Conservation (phyloP, 2,888 invertebrate species). For the Patella pellucida region DNA sequence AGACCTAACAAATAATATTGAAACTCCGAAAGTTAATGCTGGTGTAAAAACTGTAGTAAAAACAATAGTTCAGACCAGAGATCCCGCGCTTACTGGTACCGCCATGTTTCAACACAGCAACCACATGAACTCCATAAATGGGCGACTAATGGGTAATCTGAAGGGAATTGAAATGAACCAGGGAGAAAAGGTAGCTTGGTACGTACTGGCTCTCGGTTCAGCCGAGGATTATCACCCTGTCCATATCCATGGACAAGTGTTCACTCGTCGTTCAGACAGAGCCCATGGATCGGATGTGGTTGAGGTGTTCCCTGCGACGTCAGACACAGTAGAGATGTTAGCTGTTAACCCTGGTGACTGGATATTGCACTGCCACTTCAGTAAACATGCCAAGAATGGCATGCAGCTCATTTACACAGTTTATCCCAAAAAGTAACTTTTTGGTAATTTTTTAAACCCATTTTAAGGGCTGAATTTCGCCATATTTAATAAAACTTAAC, state of each 20-base stretch:
- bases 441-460: too few species aligned
- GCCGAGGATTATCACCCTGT: conserved; percentile 50
- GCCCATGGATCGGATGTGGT: conserved; percentile 41
- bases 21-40: too few species aligned
- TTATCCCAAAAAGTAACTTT: conserved; percentile 21
- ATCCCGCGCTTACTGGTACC: too few species aligned
- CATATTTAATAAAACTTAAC: too few species aligned
- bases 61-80: too few species aligned
- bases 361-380: conserved; percentile 50
- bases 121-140: conserved; percentile 7
- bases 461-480: too few species aligned
- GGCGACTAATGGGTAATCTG: conserved; percentile 6
- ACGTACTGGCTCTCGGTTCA: conserved; percentile 48
- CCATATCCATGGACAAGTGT: conserved; percentile 55
- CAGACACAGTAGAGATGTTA: conserved; percentile 42
- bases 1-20: too few species aligned
- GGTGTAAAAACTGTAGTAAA: too few species aligned
- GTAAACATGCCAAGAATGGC: conserved; percentile 41
- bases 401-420: conserved; percentile 47
- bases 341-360: conserved; percentile 47
- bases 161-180: conserved; percentile 31
- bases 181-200: conserved; percentile 48
- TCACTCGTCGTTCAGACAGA: conserved; percentile 8
- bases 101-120: conserved; percentile 8
- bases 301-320: conserved; percentile 46